Conservation (phyloP, 2,797 vertebrate species). For the Calcarius lapponicus region DNA sequence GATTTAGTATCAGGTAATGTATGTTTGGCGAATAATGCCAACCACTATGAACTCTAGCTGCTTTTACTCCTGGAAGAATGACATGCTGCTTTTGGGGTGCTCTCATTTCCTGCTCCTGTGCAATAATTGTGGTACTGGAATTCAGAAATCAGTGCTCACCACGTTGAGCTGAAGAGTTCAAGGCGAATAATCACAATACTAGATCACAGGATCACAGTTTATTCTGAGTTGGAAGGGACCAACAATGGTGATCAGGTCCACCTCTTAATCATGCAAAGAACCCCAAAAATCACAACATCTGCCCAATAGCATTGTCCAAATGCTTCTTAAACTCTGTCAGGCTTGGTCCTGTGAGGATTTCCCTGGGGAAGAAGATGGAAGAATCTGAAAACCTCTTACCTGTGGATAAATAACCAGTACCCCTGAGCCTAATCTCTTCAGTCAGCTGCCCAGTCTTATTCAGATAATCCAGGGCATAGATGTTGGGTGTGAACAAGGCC, state of each 20-base stretch:
- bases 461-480: slow-evolving; percentile 86
- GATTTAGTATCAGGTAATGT: background rate
- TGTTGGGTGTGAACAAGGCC: slow-evolving; percentile 84
- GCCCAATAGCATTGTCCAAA: background rate
- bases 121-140: background rate
- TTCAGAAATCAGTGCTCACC: background rate
- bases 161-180: background rate
- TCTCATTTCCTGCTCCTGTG: background rate
- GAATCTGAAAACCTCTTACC: slow-evolving; percentile 75
- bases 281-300: background rate
- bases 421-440: slow-evolving; percentile 71
- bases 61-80: background rate
- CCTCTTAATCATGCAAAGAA: background rate
- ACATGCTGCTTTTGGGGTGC: background rate
- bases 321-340: background rate
- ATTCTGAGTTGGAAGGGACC: background rate
- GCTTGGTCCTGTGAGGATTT: background rate
- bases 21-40: background rate
- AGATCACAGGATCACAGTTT: background rate
- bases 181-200: background rate
- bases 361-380: background rate
- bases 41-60: background rate
- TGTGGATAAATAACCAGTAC: slow-evolving; percentile 74
- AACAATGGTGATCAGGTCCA: background rate
- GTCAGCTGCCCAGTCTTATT: slow-evolving; percentile 84